Percentiles rank a stretch among this genome's conserved stretches.
phyloP scores from a whole-genome alignment of 2,888 invertebrate species.

The Escarpia spicata region DNA sequence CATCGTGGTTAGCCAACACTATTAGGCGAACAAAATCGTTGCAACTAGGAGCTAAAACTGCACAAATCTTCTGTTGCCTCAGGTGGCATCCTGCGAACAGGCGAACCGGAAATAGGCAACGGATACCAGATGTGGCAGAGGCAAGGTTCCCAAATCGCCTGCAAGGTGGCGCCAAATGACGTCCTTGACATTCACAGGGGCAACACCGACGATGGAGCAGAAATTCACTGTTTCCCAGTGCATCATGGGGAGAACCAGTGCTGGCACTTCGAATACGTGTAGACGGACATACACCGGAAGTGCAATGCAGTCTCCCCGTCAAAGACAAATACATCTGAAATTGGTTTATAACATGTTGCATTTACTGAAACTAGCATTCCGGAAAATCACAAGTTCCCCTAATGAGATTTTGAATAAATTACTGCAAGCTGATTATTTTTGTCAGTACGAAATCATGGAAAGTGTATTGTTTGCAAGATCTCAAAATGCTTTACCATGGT shows the following conservation, averaged over 20 bases:
- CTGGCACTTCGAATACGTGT: constrained; percentile 14
- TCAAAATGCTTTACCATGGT: too few species aligned
- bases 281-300: background rate
- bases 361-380: background rate
- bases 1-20: background rate
- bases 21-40: background rate
- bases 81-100: background rate
- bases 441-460: background rate
- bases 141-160: background rate
- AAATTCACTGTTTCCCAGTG: background rate
- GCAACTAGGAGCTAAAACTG: background rate
- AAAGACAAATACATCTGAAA: background rate
- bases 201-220: constrained; percentile 17
- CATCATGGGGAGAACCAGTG: constrained; percentile 21
- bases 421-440: background rate
- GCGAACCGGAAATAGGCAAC: background rate
- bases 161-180: background rate
- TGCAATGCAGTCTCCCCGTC: background rate
- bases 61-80: background rate
- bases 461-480: background rate
- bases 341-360: background rate
- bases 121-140: constrained; percentile 14
- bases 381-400: background rate
- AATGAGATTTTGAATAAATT: background rate
- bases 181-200: constrained; percentile 8